A percentile compares a stretch with the other conserved stretches of the same genome.
phyloP scores from a whole-genome alignment of 2,797 vertebrate genomes.

The Lepilemur septentrionalis region DNA sequence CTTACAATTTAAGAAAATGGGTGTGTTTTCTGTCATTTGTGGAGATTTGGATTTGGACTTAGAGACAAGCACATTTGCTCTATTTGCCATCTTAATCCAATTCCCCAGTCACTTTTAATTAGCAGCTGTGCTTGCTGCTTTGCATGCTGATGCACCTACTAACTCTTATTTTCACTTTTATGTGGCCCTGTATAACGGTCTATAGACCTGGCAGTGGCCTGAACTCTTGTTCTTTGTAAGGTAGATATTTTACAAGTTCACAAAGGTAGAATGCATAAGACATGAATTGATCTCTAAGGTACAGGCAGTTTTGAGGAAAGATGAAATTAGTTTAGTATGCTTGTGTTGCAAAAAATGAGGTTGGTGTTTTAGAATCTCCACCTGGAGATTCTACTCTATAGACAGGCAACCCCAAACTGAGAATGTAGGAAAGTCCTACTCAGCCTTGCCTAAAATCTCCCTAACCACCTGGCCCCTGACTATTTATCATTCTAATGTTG shows the following conservation, averaged over 20 bases:
- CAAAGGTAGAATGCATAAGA: background rate
- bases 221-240: conserved; percentile 4
- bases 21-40: conserved; percentile 43
- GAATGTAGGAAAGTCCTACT: background rate
- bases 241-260: conserved; percentile 27
- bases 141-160: conserved; percentile 24
- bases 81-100: conserved; percentile 59
- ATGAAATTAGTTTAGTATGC: background rate
- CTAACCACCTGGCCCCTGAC: background rate
- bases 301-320: conserved; percentile 24
- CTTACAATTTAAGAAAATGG: conserved; percentile 44
- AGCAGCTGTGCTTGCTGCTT: conserved; percentile 50
- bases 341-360: background rate
- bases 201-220: conserved; percentile 12
- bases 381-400: background rate
- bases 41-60: conserved; percentile 30
- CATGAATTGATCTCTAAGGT: background rate
- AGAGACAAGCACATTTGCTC: conserved; percentile 34
- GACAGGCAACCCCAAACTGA: background rate
- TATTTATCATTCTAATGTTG: conserved; percentile 62
- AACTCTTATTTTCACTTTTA: conserved; percentile 51
- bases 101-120: conserved; percentile 66
- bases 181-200: background rate
- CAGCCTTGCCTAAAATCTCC: background rate
- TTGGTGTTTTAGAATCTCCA: background rate